These are phyloP conservation scores for Patella ulyssiponensis DNA, from an alignment of 2,888 invertebrate species.

Conservation along the genomic window DNA sequence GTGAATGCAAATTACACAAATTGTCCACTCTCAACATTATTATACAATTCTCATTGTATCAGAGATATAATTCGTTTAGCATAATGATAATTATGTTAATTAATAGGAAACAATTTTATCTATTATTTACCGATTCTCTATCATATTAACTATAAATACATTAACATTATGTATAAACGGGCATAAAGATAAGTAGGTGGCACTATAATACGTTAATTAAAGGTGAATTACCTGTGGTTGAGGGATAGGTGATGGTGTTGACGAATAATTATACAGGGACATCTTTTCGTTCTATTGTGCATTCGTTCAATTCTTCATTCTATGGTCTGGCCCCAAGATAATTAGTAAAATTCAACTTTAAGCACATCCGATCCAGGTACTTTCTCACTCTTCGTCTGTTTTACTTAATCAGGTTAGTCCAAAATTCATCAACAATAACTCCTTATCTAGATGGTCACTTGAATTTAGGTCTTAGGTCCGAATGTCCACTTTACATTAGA, in stretches of 20 bases:
- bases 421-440: slow-evolving; percentile 4
- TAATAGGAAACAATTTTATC: too few relatives aligned
- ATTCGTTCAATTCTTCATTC: slow-evolving; percentile 10
- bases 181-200: too few relatives aligned
- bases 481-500: slow-evolving; percentile 2
- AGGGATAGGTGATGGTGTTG: slow-evolving; percentile 1
- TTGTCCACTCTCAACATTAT: too few relatives aligned
- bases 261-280: slow-evolving; percentile 6
- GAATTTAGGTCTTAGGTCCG: slow-evolving; percentile 11
- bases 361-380: neutral
- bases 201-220: neutral
- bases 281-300: neutral
- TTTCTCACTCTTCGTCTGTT: neutral
- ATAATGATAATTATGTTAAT: too few relatives aligned
- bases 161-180: too few relatives aligned
- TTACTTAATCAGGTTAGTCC: neutral
- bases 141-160: too few relatives aligned
- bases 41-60: too few relatives aligned
- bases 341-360: neutral
- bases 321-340: neutral
- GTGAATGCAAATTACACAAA: too few relatives aligned
- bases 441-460: slow-evolving; percentile 6
- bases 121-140: too few relatives aligned
- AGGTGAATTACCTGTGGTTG: slow-evolving; percentile 8
- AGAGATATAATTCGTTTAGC: too few relatives aligned